These are phyloP conservation scores for Podarcis siculus DNA, from an alignment of 2,797 vertebrate species.

Conservation along the genomic window DNA sequence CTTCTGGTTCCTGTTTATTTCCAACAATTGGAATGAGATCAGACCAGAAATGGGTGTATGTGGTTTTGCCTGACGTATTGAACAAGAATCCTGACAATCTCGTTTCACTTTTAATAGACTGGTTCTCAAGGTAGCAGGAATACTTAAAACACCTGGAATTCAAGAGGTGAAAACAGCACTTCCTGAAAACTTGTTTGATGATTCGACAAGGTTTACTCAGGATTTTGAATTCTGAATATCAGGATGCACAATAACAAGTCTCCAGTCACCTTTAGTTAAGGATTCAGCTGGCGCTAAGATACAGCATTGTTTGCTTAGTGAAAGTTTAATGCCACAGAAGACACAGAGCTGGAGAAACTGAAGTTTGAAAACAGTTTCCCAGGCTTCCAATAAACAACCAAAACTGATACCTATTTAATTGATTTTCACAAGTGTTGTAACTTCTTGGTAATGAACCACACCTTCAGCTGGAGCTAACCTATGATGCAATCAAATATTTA, in stretches of 20 bases:
- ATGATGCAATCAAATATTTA: not conserved
- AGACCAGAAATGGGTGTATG: not conserved
- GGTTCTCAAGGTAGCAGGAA: not conserved
- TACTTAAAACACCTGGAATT: not conserved
- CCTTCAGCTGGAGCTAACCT: not conserved
- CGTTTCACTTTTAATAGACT: not conserved
- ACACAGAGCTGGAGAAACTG: not conserved
- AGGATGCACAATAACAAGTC: not conserved
- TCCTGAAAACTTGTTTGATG: not conserved
- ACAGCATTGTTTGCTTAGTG: not conserved
- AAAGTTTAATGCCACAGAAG: not conserved
- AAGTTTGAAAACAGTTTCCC: not conserved
- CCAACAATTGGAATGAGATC: not conserved
- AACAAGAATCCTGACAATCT: not conserved
- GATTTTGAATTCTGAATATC: not conserved
- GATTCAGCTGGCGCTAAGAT: not conserved
- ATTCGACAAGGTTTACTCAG: not conserved
- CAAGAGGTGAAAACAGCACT: not conserved
- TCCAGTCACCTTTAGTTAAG: not conserved
- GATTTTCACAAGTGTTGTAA: not conserved
- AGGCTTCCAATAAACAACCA: not conserved
- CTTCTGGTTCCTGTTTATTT: not conserved
- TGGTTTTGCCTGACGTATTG: not conserved
- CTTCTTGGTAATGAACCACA: not conserved
- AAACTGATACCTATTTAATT: not conserved